These are phyloP conservation scores for Byasa hedistus DNA, from an alignment of 2,888 invertebrate species.

Conservation along the genomic window DNA sequence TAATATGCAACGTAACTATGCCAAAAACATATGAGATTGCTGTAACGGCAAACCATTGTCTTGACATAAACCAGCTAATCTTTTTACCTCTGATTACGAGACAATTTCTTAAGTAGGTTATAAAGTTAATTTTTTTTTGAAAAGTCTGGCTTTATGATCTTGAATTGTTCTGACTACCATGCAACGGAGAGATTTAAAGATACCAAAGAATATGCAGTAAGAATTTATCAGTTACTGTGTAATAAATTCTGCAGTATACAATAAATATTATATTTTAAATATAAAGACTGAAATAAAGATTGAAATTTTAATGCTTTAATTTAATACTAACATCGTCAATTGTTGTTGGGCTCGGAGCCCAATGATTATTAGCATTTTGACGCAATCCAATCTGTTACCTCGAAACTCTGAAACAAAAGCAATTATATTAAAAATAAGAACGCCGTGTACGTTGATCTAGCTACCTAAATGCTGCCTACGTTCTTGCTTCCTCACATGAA, in stretches of 20 bases:
- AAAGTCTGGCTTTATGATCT: too few species aligned
- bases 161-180: too few species aligned
- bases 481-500: too few species aligned
- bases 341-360: slow-evolving; percentile 64
- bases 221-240: too few species aligned
- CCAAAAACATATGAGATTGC: not conserved
- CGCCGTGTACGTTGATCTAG: not conserved
- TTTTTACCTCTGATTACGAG: not conserved
- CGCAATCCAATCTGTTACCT: slow-evolving; percentile 43
- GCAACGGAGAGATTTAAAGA: too few species aligned
- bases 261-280: too few species aligned
- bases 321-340: slow-evolving; percentile 50
- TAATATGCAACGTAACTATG: not conserved
- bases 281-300: not conserved
- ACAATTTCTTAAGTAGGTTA: too few species aligned
- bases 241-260: too few species aligned
- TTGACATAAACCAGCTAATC: not conserved
- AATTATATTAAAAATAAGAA: not conserved
- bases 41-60: not conserved
- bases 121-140: too few species aligned
- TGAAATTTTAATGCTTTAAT: not conserved
- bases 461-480: too few species aligned
- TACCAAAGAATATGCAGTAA: too few species aligned
- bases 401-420: slow-evolving; percentile 55
- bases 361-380: slow-evolving; percentile 60